A percentile compares a stretch with the other conserved stretches of the same genome.
phyloP scores from a whole-genome alignment of 1,140 invertebrate species.

The Oryctes rhinoceros region DNA sequence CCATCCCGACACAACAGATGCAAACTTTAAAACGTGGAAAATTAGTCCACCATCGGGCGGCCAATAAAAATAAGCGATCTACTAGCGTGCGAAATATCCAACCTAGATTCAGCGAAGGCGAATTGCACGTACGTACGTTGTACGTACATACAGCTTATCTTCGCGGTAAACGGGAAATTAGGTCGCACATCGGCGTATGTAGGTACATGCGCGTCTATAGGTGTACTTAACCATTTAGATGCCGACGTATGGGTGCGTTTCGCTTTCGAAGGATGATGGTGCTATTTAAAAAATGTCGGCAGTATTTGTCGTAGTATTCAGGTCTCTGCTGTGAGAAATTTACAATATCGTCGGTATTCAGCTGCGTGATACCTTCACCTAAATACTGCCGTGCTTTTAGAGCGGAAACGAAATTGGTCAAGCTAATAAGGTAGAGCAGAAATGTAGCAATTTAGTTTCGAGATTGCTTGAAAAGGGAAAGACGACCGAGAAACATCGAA shows the following conservation, averaged over 20 bases:
- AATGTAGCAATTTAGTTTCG: background rate
- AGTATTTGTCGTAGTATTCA: background rate
- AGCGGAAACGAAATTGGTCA: no score
- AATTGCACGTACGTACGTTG: no score
- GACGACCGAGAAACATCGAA: no score
- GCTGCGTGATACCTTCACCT: background rate
- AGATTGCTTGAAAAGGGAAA: no score
- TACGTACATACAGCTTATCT: background rate
- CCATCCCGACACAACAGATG: background rate
- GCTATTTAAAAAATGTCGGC: conserved; percentile 4
- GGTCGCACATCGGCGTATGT: background rate
- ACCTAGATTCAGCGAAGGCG: conserved; percentile 27
- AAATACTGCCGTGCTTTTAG: background rate
- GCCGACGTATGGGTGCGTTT: background rate
- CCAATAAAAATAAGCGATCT: conserved; percentile 36
- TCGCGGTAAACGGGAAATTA: conserved; percentile 24
- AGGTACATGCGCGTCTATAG: background rate
- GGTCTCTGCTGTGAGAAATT: background rate
- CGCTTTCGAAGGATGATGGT: conserved; percentile 5
- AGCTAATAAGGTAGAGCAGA: no score
- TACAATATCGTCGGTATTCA: background rate
- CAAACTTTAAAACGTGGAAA: conserved; percentile 17
- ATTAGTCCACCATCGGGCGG: conserved; percentile 12
- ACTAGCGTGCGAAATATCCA: conserved; percentile 2
- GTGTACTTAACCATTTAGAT: background rate